Percentiles rank a stretch among this genome's conserved stretches.
Evolutionary conservation across 37 sponge, comb jelly and placozoan species (phyloP).

Genomic region (Chondrilla cf. caribensis): DNA sequence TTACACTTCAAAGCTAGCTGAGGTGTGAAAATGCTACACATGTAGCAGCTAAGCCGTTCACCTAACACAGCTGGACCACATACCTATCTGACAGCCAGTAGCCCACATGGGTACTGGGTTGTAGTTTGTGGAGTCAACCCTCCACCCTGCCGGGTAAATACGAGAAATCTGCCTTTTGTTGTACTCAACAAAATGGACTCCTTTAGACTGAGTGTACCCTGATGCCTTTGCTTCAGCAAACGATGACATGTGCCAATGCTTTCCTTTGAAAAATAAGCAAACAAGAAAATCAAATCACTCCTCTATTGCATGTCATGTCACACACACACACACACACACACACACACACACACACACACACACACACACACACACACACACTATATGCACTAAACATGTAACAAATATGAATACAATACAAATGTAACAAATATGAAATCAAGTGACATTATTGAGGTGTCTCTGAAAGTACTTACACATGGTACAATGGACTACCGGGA

Average conservation of each 20-base stretch:
- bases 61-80: no score
- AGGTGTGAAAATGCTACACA: no score
- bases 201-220: constrained; percentile 25
- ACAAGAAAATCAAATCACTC: not conserved
- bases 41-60: no score
- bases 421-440: no score
- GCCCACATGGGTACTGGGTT: constrained; percentile 72
- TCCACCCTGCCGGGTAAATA: constrained; percentile 67
- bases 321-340: not conserved
- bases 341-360: not conserved
- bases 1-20: no score
- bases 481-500: no score
- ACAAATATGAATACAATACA: no score
- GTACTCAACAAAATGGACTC: constrained; percentile 44
- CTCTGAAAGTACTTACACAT: no score
- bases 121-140: constrained; percentile 75
- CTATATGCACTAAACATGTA: not conserved
- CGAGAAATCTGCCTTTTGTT: constrained; percentile 78
- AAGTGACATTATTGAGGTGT: no score
- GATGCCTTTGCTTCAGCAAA: constrained; percentile 61
- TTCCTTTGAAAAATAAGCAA: constrained; percentile 31
- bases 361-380: no score
- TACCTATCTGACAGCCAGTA: constrained; percentile 77
- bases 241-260: constrained; percentile 73
- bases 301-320: not conserved